Evolutionary conservation across 2,113 vertebrate genomes (phyloP).

Genomic region (Eleginops maclovinus): DNA sequence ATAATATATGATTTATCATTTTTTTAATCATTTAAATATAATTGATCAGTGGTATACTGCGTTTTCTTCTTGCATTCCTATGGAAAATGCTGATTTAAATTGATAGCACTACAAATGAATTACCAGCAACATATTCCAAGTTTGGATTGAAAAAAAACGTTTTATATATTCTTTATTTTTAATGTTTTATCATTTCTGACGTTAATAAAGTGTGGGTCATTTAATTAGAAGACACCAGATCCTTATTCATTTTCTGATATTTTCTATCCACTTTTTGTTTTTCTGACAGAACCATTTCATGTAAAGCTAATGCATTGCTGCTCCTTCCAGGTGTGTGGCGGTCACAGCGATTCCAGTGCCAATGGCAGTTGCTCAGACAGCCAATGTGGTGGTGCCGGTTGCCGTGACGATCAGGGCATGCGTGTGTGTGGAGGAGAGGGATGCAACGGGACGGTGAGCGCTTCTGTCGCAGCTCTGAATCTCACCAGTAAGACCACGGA

Average conservation of each 20-base stretch:
- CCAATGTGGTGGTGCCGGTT: constrained; percentile 87
- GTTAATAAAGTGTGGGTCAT: background rate
- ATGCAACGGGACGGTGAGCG: constrained; percentile 83
- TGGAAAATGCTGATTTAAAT: too few species aligned
- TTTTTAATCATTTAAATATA: too few species aligned
- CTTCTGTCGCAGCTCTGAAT: constrained; percentile 75
- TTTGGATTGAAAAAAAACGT: background rate
- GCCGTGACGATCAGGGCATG: constrained; percentile 74
- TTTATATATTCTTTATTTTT: background rate
- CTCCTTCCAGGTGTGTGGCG: constrained; percentile 80
- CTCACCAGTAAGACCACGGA: constrained; percentile 63
- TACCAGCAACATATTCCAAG: background rate
- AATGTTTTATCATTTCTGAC: background rate
- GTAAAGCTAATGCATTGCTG: background rate
- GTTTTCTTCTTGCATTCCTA: too few species aligned
- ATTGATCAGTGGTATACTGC: too few species aligned
- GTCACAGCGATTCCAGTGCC: constrained; percentile 57
- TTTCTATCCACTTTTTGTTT: background rate
- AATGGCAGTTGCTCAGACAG: constrained; percentile 79
- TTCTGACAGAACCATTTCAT: background rate
- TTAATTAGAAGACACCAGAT: background rate
- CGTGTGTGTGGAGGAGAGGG: constrained; percentile 80
- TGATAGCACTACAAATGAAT: background rate
- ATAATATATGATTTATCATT: too few species aligned
- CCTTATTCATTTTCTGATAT: too few species aligned